Conservation (phyloP, 1,140 invertebrate species). For the Colletes gigas region DNA sequence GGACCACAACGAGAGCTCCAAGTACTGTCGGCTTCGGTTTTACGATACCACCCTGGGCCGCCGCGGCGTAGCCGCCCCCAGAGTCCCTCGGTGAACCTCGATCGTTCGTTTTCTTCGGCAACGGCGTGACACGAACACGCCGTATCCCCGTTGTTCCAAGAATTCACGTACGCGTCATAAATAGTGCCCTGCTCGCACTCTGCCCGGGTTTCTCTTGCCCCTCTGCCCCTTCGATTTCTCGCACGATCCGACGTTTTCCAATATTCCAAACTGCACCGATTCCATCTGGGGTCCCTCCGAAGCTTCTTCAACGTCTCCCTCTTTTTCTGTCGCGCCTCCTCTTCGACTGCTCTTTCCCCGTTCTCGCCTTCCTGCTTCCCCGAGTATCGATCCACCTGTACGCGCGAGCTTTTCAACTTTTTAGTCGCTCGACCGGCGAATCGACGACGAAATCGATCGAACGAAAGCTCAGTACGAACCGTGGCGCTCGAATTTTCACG, state of each 20-base stretch:
- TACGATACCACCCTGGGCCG: conserved; percentile 8
- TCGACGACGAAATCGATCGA: not conserved
- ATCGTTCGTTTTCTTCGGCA: conserved; percentile 49
- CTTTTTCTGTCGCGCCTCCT: conserved; percentile 29
- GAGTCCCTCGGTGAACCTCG: conserved; percentile 39
- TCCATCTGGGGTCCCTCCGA: conserved; percentile 73
- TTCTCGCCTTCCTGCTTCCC: not conserved
- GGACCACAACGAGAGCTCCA: not conserved
- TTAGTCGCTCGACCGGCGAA: not conserved
- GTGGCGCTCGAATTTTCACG: too few relatives aligned
- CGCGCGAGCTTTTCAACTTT: not conserved
- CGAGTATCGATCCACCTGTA: conserved; percentile 43
- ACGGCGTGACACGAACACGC: conserved; percentile 49
- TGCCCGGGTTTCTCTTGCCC: conserved; percentile 29
- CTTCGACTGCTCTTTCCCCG: not conserved
- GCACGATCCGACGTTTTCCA: conserved; percentile 75
- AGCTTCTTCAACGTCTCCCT: conserved; percentile 51
- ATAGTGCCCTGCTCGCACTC: conserved; percentile 71
- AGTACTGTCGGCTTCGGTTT: conserved; percentile 12
- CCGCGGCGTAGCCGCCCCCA: not conserved
- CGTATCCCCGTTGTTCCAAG: conserved; percentile 71
- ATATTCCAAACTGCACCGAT: conserved; percentile 80
- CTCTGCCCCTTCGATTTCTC: conserved; percentile 50
- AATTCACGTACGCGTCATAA: conserved; percentile 80
- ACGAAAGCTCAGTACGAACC: too few relatives aligned